Evolutionary conservation across 2,797 vertebrate species (phyloP), one percentile per base, ranked within the genome.

Genomic region (Chromis chromis): DNA sequence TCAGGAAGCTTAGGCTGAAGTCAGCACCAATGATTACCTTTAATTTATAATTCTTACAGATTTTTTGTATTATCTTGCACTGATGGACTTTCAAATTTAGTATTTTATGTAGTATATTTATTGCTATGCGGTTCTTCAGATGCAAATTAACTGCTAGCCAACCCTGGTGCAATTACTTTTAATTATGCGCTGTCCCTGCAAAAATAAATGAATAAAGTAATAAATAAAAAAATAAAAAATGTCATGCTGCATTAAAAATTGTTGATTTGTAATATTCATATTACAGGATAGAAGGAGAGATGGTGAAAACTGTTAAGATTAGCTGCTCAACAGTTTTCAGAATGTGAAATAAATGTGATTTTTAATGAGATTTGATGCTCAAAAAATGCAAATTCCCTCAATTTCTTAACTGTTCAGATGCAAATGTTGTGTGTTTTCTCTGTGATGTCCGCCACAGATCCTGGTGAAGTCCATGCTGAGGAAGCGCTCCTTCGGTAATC

Each of bases 401-500:
- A 21, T 6, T 21, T 65, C 50, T 21, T 25, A 53, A 27, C 19
- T 28, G 13, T 10, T 2, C 2, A 1, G 3, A 14, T 19, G 14
- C 25, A 33, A 21, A 21, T n/a, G 3, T 59, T 49, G 36, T 16
- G 2, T 56, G 9, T 54, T 66, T 67, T 64, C 10, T 21, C 2
- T 65, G 19, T 25, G 46, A 53, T 82, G 28, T 67, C 46, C 36
- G 0, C 77, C 80, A 24, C 89, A 99, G 98, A 99, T 99, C 88
- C 91, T 99, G 28, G 97, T 99, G 68, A 99, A 99, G 91, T 95
- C 97, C 76, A 99, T 99, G 98, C 91, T 99, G 50, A 95, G 98
- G 73, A 99, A 99, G 80, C 96, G 97, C 1, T 99, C 98, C 66
- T 99, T 99, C 86, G 93, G 96, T 72, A 98, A 99, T 84, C 98